Evolutionary conservation across 2,797 vertebrate genomes (phyloP).

Genomic region (Pseudochirops corinnae): DNA sequence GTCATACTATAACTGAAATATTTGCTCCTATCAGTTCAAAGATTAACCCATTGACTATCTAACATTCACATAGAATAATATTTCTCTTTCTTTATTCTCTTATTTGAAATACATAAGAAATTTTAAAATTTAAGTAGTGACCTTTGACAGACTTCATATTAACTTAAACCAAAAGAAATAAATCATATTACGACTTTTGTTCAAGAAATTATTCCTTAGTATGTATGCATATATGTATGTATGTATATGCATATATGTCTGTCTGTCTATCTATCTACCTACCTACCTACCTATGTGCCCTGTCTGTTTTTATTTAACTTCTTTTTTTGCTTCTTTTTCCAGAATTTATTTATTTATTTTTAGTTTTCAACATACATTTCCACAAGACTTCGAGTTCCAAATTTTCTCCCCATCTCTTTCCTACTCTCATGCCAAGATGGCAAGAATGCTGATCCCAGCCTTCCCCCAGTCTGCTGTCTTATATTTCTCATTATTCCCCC

Average conservation of each 20-base stretch:
- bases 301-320: not conserved
- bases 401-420: too few species aligned
- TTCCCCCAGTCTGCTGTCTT: too few species aligned
- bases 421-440: too few species aligned
- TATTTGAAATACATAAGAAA: constrained; percentile 19
- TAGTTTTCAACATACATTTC: too few species aligned
- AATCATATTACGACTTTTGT: not conserved
- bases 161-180: not conserved
- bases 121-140: constrained; percentile 31
- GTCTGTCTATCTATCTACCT: not conserved
- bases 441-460: too few species aligned
- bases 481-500: too few species aligned
- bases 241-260: too few species aligned
- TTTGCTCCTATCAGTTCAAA: not conserved
- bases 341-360: too few species aligned
- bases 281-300: not conserved
- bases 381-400: too few species aligned
- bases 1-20: not conserved
- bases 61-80: not conserved
- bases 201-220: not conserved
- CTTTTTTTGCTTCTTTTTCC: too few species aligned
- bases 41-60: not conserved
- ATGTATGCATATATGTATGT: too few species aligned
- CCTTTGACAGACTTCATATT: not conserved
- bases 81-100: not conserved